These are phyloP conservation scores for Notodonta ziczac DNA, from an alignment of 2,888 invertebrate genomes.

Conservation along the genomic window DNA sequence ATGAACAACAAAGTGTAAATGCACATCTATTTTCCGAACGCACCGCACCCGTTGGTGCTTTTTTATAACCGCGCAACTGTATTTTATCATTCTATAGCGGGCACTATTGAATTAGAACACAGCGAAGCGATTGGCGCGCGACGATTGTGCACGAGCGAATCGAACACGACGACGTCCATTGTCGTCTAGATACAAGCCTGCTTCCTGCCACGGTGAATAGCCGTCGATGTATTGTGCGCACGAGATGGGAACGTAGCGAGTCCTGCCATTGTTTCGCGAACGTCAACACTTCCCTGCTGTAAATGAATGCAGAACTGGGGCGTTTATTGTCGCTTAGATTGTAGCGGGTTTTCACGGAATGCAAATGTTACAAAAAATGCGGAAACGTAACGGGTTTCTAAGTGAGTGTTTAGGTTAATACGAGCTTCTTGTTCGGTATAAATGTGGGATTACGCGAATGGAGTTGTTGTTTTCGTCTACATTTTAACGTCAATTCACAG, in stretches of 20 bases:
- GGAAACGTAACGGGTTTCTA: slow-evolving; percentile 42
- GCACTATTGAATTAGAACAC: slow-evolving; percentile 52
- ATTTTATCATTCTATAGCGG: slow-evolving; percentile 37
- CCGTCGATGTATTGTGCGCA: slow-evolving; percentile 57
- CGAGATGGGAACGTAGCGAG: slow-evolving; percentile 47
- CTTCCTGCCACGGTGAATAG: slow-evolving; percentile 43
- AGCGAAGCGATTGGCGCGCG: slow-evolving; percentile 41
- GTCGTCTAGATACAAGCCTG: slow-evolving; percentile 39
- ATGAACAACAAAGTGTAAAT: too few species aligned
- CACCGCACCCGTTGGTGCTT: slow-evolving; percentile 19
- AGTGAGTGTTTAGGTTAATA: slow-evolving; percentile 39
- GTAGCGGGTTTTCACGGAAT: slow-evolving; percentile 50
- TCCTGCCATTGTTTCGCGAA: slow-evolving; percentile 60
- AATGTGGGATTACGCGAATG: background rate
- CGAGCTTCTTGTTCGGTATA: slow-evolving; percentile 5
- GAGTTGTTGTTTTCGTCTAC: background rate
- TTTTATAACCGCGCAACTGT: slow-evolving; percentile 27
- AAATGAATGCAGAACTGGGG: slow-evolving; percentile 61
- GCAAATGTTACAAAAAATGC: slow-evolving; percentile 51
- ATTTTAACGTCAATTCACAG: too few species aligned
- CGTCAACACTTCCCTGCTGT: slow-evolving; percentile 64
- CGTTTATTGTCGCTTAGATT: slow-evolving; percentile 59
- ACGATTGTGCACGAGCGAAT: slow-evolving; percentile 38
- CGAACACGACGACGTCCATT: slow-evolving; percentile 49
- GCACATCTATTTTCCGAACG: slow-evolving; percentile 3